Conservation (phyloP, 37 sponge, comb jelly and placozoan genomes). For the Theonella swinhoei region DNA sequence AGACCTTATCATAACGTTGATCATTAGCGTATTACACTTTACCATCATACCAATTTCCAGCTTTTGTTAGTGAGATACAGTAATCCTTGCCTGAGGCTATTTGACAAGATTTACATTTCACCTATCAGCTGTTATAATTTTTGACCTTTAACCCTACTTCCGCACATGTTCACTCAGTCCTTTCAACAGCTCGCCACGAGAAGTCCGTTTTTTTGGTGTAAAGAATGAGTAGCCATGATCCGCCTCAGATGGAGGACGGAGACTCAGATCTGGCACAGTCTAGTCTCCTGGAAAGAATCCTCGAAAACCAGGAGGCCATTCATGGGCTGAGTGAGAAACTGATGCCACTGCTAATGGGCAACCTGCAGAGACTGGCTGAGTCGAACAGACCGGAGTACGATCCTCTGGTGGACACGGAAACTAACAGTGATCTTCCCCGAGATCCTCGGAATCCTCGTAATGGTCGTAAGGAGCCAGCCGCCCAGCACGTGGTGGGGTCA, state of each 20-base stretch:
- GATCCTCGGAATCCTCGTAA: too few species aligned
- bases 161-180: conserved; percentile 1
- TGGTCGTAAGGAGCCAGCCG: not conserved
- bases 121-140: conserved; percentile 21
- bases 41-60: too few species aligned
- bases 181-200: conserved; percentile 35
- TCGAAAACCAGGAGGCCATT: not conserved
- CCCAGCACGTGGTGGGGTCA: not conserved
- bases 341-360: not conserved
- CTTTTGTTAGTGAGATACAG: too few species aligned
- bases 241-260: not conserved
- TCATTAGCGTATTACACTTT: too few species aligned
- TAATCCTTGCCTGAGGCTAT: too few species aligned
- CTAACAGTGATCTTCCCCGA: not conserved
- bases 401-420: not conserved
- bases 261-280: not conserved
- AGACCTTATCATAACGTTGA: too few species aligned
- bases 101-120: too few species aligned
- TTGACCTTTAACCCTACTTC: not conserved
- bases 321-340: not conserved
- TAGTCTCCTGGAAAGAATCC: not conserved
- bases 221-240: not conserved
- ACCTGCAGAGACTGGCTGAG: not conserved
- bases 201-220: not conserved
- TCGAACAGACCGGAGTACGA: not conserved